A percentile compares a stretch with the other conserved stretches of the same genome.
phyloP scores from a whole-genome alignment of 92 coral and sea anemone species.

The Heliopora coerulea region DNA sequence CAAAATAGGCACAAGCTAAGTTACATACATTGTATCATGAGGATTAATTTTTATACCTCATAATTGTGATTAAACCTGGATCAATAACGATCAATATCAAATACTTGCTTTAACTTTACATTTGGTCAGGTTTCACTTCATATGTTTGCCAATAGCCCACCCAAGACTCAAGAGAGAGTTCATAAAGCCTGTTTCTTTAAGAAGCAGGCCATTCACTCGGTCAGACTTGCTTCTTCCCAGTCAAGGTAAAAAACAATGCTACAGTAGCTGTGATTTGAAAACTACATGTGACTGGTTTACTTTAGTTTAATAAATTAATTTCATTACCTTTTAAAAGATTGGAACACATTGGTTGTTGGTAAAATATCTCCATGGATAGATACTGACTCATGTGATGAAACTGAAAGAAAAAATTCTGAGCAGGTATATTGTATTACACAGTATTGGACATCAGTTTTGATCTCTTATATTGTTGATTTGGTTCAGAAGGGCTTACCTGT shows the following conservation, averaged over 20 bases:
- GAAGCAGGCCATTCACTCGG: constrained; percentile 86
- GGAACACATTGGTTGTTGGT: constrained; percentile 96
- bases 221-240: constrained; percentile 90
- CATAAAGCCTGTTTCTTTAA: constrained; percentile 69
- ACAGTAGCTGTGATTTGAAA: not conserved
- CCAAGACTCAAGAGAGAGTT: constrained; percentile 93
- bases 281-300: not conserved
- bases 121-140: constrained; percentile 81
- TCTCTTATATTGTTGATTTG: too few species aligned
- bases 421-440: constrained; percentile 47
- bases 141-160: constrained; percentile 95
- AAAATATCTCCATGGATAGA: constrained; percentile 97
- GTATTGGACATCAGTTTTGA: not conserved
- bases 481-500: too few species aligned
- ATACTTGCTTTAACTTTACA: not conserved
- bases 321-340: constrained; percentile 49
- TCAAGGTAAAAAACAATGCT: constrained; percentile 57
- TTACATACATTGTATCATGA: too few species aligned
- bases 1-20: too few species aligned
- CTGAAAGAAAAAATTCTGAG: constrained; percentile 85
- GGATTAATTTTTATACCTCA: too few species aligned
- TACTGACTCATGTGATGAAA: constrained; percentile 77
- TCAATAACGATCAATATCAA: too few species aligned
- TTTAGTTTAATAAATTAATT: not conserved
- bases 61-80: too few species aligned